phyloP scores from a whole-genome alignment of 1,140 invertebrate genomes.

The Reticulitermes speratus region DNA sequence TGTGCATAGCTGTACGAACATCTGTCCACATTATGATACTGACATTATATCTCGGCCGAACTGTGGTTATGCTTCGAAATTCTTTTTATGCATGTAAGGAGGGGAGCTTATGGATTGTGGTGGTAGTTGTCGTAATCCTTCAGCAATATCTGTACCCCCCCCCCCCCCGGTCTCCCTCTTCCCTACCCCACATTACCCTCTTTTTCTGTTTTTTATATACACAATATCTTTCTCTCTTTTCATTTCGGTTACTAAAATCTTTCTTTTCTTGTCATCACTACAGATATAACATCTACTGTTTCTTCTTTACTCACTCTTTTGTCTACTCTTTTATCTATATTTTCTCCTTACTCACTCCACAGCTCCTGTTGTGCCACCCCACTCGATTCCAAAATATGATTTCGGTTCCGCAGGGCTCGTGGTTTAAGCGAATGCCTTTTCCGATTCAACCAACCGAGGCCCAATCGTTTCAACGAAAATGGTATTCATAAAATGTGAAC shows the following conservation, averaged over 20 bases:
- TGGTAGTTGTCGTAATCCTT: background rate
- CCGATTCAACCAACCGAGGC: background rate
- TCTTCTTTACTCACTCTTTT: background rate
- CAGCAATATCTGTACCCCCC: background rate
- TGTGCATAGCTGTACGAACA: background rate
- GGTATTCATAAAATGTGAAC: conserved; percentile 19
- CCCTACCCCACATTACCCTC: background rate
- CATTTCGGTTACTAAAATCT: background rate
- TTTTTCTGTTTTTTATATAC: background rate
- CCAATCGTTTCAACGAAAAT: background rate
- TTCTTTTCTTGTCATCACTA: background rate
- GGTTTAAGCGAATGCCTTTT: conserved; percentile 2
- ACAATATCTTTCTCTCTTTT: background rate
- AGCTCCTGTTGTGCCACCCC: background rate
- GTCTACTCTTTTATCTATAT: conserved; percentile 16
- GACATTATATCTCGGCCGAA: background rate
- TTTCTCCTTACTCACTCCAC: background rate
- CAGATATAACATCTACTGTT: background rate
- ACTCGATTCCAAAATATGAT: conserved; percentile 16
- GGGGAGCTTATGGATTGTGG: background rate
- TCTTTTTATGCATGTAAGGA: background rate
- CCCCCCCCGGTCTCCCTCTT: background rate
- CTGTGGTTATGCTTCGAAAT: conserved; percentile 1
- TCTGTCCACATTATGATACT: background rate
- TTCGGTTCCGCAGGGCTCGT: background rate